Percentiles rank a stretch among this genome's conserved stretches.
Conservation (phyloP, 2,113 vertebrate genomes). For the Boulengeromyrus knoepffleri region DNA sequence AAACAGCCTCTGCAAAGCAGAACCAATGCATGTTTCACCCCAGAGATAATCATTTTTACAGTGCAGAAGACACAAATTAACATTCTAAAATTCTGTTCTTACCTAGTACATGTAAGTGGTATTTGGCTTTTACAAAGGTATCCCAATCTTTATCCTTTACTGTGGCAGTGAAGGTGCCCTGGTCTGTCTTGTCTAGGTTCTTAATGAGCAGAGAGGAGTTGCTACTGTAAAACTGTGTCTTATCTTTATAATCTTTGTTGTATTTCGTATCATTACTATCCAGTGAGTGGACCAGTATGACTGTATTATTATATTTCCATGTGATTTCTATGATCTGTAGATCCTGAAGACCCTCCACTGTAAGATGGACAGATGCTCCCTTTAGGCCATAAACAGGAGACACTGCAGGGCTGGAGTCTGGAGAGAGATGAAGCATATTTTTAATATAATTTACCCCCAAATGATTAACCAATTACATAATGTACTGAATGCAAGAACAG, state of each 20-base stretch:
- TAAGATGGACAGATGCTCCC: too few relatives aligned
- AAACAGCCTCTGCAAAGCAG: slow-evolving; percentile 30
- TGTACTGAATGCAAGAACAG: neutral
- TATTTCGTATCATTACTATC: rapidly evolving
- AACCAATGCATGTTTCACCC: neutral
- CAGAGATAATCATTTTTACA: too few relatives aligned
- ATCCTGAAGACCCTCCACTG: too few relatives aligned
- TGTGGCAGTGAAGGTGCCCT: neutral
- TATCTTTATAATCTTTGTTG: neutral
- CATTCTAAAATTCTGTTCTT: neutral
- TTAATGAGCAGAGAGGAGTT: neutral
- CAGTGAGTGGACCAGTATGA: neutral
- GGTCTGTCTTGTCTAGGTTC: neutral
- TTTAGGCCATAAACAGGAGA: too few relatives aligned
- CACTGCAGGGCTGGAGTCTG: too few relatives aligned
- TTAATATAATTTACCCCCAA: neutral
- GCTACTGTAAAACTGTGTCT: neutral
- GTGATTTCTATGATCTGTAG: neutral
- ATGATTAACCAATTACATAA: neutral
- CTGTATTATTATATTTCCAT: neutral
- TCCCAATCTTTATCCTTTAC: neutral
- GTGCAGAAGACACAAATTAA: too few relatives aligned
- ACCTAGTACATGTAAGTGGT: neutral
- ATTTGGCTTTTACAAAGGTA: neutral
- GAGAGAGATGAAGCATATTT: neutral